Evolutionary conservation across 2,888 invertebrate genomes (phyloP), one percentile per base, ranked within the genome.

Genomic region (Drosophila seclusa): DNA sequence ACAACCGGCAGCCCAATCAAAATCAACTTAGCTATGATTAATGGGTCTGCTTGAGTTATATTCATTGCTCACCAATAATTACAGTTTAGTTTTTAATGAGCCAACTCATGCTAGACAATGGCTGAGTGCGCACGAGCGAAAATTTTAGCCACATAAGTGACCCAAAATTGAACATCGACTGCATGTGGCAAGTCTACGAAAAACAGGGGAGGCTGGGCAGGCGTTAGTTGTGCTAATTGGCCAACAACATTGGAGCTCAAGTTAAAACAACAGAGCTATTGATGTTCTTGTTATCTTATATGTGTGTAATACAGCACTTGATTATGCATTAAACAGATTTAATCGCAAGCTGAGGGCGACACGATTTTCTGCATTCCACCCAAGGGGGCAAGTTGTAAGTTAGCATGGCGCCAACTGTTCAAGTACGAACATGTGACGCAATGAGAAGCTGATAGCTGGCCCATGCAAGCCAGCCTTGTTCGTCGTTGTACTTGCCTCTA

Each of bases 51-150:
- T 61, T 40, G 38, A 24, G 24, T 29, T 42, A 31, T 58, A 65
- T 62, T 75, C 58, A 76, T 59, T 59, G 64, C 55, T 34, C 32
- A 31, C 59, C 53, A 73, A 79, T 82, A 85, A 82, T 85, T 82
- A 82, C 67, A 80, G 68, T 82, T 78, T 70, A 78, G 83, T 82
- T 78, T 80, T 82, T 82, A 85, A 82, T 82, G 82, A 78, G 82
- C 52, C 74, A 77, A 78, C 78, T 69, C 61, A 76, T 77, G 52
- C 57, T 58, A 24, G 60, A n/a, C 27, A 52, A 18, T 34, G 52
- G 34, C 16, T 40, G 29, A 55, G 8, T 55, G 55, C 32, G 32
- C 36, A 21, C 34, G 31, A 34, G 38, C 54, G 40, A 52, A 62
- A 50, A 63, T 68, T 55, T 59, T 21, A 18, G n/a, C 27, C 24